A percentile compares a stretch with the other conserved stretches of the same genome.
Conservation (phyloP, 2,888 invertebrate species). For the Acrobasis repandana region DNA sequence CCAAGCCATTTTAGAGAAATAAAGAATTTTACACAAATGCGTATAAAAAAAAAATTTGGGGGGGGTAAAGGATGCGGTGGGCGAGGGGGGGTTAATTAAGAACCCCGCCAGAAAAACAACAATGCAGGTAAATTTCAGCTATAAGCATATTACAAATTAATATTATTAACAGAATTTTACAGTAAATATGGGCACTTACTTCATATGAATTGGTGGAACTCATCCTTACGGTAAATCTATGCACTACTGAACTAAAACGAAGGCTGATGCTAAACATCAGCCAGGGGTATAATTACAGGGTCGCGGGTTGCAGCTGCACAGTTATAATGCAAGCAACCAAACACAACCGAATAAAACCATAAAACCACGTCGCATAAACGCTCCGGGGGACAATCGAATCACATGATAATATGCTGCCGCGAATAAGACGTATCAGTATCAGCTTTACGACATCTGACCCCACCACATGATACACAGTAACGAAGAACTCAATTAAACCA, state of each 20-base stretch:
- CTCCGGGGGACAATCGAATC: constrained; percentile 22
- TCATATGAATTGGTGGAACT: constrained; percentile 61
- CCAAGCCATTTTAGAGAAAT: too few species aligned
- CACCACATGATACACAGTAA: constrained; percentile 44
- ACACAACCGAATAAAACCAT: too few species aligned
- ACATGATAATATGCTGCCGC: constrained; percentile 14
- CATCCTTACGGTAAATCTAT: constrained; percentile 57
- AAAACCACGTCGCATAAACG: constrained; percentile 25
- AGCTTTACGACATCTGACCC: constrained; percentile 65
- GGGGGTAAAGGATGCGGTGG: too few species aligned
- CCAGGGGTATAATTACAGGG: constrained; percentile 37
- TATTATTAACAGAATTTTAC: too few species aligned
- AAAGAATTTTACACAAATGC: too few species aligned
- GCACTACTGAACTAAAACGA: constrained; percentile 50
- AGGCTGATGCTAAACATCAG: constrained; percentile 54
- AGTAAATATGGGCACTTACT: constrained; percentile 44
- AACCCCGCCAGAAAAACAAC: too few species aligned
- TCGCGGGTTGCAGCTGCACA: constrained; percentile 39
- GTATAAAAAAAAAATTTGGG: too few species aligned
- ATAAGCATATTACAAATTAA: too few species aligned
- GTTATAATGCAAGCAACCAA: constrained; percentile 41
- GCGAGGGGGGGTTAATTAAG: too few species aligned
- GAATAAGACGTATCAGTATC: constrained; percentile 46
- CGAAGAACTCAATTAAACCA: constrained; percentile 36
- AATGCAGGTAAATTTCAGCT: too few species aligned